Base-by-base conservation (phyloP, 2,797 vertebrate genomes). In the Amniataba percoides region DNA sequence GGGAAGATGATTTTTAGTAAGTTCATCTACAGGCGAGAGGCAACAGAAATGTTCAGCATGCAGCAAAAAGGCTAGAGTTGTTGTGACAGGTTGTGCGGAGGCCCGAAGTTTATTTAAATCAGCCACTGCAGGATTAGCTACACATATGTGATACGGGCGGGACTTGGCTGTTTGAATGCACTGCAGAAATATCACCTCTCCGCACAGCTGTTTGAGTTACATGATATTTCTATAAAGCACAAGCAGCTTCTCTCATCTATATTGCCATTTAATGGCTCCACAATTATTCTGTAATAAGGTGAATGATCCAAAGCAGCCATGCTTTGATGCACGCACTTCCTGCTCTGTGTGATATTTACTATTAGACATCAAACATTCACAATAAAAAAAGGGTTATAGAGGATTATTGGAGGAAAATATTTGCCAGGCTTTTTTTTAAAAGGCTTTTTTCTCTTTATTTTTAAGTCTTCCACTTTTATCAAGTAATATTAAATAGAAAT, bases 21-120 rank as follows among this genome's bases (percentile, higher is more conserved):
- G 81, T 62, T 83, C 7, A 16, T 68, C 42, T 77, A 48, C 59
- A 43, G 61, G 64, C 1, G 39, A 49, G 64, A 81, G 53, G 25
- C 75, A 80, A 66, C 21, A 27, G 40, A 58, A 74, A 55, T 58
- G 51, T 63, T 81, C 56, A 49, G 58, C 65, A 21, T 13, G 67
- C 34, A 70, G 71, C 10, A n/a, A 52, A 43, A 51, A 63, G 68
- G 52, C 48, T 53, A 77, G 69, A 68, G 62, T 60, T 70, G 51
- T 64, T 83, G 63, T 81, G 74, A 72, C 78, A 67, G 78, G 72
- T 67, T 18, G 34, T 53, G 46, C 25, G 45, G 57, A 70, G 69
- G 18, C 16, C 42, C 58, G 42, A 42, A 46, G 34, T 78, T 77
- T 71, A 51, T 75, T 72, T 71, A 66, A 57, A 43, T 78, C 48